Evolutionary conservation across 2,797 vertebrate genomes (phyloP).

Genomic region (Thaleichthys pacificus): DNA sequence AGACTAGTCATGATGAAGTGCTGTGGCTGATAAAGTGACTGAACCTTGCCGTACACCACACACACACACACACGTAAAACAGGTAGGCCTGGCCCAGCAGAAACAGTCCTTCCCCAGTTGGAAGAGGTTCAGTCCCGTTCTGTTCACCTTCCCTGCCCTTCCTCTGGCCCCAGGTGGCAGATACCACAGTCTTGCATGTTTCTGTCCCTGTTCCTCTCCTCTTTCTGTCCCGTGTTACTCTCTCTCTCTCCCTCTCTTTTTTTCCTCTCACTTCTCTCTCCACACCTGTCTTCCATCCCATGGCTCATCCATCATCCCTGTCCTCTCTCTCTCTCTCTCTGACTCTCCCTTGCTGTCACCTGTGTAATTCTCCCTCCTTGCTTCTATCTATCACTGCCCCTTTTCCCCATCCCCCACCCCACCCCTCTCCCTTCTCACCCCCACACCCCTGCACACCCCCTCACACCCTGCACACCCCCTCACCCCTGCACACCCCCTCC

Average conservation of each 20-base stretch:
- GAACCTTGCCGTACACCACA: not conserved
- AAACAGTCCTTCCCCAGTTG: not conserved
- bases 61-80: slow-evolving; percentile 1
- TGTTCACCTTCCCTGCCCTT: not conserved
- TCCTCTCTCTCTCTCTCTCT: slow-evolving; percentile 11
- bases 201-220: not conserved
- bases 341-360: no score
- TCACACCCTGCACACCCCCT: no score
- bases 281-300: not conserved
- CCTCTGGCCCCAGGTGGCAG: not conserved
- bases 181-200: no score
- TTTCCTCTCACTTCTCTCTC: not conserved
- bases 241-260: slow-evolving; percentile 30
- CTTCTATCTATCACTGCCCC: slow-evolving; percentile 24
- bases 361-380: slow-evolving; percentile 2
- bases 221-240: no score
- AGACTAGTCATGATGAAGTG: no score
- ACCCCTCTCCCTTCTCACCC: no score
- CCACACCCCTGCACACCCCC: no score
- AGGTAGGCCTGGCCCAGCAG: not conserved
- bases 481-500: no score
- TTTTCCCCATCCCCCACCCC: slow-evolving; percentile 1
- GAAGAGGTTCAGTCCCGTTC: not conserved
- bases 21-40: no score
- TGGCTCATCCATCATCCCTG: not conserved